These are phyloP conservation scores for Xenopus petersii DNA, from an alignment of 2,797 vertebrate genomes.

Conservation along the genomic window DNA sequence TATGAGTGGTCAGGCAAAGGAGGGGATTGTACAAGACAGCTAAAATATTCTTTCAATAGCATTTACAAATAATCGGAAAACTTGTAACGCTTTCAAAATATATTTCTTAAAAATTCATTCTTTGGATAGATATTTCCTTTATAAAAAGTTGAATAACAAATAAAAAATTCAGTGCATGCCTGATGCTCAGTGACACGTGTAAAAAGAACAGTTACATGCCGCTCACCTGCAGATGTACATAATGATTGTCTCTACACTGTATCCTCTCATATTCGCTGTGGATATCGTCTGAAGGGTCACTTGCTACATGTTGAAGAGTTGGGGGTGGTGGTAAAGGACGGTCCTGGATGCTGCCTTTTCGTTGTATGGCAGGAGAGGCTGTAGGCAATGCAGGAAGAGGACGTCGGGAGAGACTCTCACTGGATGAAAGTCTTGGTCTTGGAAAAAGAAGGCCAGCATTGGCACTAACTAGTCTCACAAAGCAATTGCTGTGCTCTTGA, in stretches of 20 bases:
- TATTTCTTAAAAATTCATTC: too few species aligned
- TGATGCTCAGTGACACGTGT: too few species aligned
- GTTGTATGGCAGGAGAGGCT: conserved; percentile 52
- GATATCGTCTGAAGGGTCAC: conserved; percentile 56
- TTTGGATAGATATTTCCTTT: too few species aligned
- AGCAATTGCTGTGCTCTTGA: conserved; percentile 52
- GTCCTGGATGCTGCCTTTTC: conserved; percentile 89
- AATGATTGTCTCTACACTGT: conserved; percentile 58
- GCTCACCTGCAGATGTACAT: conserved; percentile 65
- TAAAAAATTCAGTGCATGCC: too few species aligned
- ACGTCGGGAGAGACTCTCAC: conserved; percentile 84
- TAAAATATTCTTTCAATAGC: too few species aligned
- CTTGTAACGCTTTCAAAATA: too few species aligned
- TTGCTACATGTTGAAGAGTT: conserved; percentile 61
- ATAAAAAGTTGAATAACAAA: too few species aligned
- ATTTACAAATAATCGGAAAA: too few species aligned
- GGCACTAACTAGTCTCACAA: conserved; percentile 56
- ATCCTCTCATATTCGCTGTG: conserved; percentile 88
- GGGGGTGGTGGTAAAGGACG: conserved; percentile 86
- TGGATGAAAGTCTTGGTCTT: conserved; percentile 79
- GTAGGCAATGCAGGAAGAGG: conserved; percentile 81
- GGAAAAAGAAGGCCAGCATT: conserved; percentile 55
- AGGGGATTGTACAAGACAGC: too few species aligned
- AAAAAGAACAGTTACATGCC: background rate
- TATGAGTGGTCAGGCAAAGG: too few species aligned